A percentile compares a stretch with the other conserved stretches of the same genome.
phyloP scores from a whole-genome alignment of 2,797 vertebrate species.

The Ciconia nigra region DNA sequence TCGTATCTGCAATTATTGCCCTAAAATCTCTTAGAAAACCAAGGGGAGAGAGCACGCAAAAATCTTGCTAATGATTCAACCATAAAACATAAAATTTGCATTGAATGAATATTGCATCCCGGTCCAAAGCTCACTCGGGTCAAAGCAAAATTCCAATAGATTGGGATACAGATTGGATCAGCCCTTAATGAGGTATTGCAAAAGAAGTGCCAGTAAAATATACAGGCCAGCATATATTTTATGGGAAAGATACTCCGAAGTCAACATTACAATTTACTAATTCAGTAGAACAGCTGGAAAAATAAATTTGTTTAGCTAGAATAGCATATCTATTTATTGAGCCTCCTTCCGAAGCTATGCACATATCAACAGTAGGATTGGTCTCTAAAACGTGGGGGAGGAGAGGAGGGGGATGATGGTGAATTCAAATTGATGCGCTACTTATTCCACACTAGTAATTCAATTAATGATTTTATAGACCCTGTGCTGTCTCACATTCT shows the following conservation, averaged over 20 bases:
- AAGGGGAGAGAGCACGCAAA: not conserved
- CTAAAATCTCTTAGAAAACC: not conserved
- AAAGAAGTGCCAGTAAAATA: slow-evolving; percentile 56
- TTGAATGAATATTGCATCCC: not conserved
- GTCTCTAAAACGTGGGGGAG: slow-evolving; percentile 56
- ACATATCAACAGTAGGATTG: slow-evolving; percentile 68
- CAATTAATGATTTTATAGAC: slow-evolving; percentile 76
- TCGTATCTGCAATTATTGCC: not conserved
- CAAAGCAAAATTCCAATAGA: slow-evolving; percentile 2
- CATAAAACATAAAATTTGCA: not conserved
- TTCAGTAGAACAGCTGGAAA: slow-evolving; percentile 72
- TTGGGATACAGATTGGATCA: slow-evolving; percentile 6
- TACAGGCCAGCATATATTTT: slow-evolving; percentile 63
- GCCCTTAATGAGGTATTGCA: slow-evolving; percentile 34
- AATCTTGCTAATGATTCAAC: not conserved
- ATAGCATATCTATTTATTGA: slow-evolving; percentile 72
- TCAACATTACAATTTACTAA: slow-evolving; percentile 69
- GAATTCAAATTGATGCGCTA: slow-evolving; percentile 70
- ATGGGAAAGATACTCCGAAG: slow-evolving; percentile 65
- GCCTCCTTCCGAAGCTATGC: slow-evolving; percentile 52
- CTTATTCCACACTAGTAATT: slow-evolving; percentile 73
- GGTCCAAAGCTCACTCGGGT: not conserved
- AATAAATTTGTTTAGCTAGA: slow-evolving; percentile 73
- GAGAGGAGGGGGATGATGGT: slow-evolving; percentile 27
- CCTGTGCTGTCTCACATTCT: slow-evolving; percentile 19